A percentile compares a stretch with the other conserved stretches of the same genome.
phyloP scores from a whole-genome alignment of 2,888 invertebrate species.

The Trachelus tabidus region DNA sequence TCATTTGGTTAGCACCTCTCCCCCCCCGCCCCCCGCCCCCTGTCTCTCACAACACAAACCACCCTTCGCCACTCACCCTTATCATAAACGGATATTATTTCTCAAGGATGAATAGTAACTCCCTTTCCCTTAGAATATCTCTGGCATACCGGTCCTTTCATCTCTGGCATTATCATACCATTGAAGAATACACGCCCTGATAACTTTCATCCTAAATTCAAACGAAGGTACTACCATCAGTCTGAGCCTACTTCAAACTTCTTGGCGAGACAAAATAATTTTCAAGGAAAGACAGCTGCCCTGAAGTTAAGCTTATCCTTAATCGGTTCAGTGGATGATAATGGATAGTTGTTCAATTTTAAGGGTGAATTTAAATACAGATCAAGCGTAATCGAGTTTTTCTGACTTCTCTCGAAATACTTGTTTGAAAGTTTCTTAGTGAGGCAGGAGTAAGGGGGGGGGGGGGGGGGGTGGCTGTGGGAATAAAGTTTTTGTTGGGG shows the following conservation, averaged over 20 bases:
- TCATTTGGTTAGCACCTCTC: background rate
- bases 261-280: background rate
- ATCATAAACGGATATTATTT: background rate
- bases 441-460: too few relatives aligned
- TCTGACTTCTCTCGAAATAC: background rate
- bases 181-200: background rate
- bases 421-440: background rate
- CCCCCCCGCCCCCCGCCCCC: background rate
- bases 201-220: background rate
- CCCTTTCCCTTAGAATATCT: background rate
- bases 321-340: background rate
- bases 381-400: background rate
- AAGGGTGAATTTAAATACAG: background rate
- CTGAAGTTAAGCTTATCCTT: background rate
- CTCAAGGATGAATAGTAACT: background rate
- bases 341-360: background rate
- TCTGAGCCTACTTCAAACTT: background rate
- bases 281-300: background rate
- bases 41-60: background rate
- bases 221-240: background rate
- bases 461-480: rapidly evolving
- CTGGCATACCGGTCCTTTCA: background rate
- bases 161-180: background rate
- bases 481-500: background rate
- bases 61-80: background rate